These are phyloP conservation scores for Pithys albifrons DNA, from an alignment of 2,113 vertebrate species.

Conservation along the genomic window DNA sequence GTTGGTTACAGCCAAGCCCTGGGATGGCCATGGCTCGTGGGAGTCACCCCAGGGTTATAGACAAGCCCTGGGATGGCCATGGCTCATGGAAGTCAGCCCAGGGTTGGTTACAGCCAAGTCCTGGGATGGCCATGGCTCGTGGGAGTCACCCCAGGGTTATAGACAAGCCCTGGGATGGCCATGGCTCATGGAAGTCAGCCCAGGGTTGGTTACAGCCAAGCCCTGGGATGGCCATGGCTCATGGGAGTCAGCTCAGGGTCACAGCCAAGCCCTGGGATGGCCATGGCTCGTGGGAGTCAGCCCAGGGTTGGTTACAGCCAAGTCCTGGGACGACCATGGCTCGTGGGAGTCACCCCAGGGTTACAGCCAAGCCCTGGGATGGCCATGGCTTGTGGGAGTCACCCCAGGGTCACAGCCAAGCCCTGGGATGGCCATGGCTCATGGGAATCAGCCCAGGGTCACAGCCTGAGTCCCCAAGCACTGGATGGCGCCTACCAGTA, in stretches of 20 bases:
- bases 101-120: background rate
- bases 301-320: too few relatives aligned
- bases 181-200: rapidly evolving
- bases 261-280: background rate
- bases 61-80: background rate
- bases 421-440: too few relatives aligned
- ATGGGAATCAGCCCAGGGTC: background rate
- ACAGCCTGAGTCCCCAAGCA: background rate
- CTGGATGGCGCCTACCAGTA: background rate
- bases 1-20: background rate
- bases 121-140: background rate
- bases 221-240: too few relatives aligned
- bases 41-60: background rate
- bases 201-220: background rate
- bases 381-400: too few relatives aligned
- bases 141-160: too few relatives aligned
- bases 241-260: too few relatives aligned
- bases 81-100: background rate
- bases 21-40: too few relatives aligned
- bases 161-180: too few relatives aligned
- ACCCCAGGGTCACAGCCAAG: too few relatives aligned
- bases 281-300: background rate
- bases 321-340: too few relatives aligned
- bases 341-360: too few relatives aligned
- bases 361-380: too few relatives aligned